phyloP scores from a whole-genome alignment of 2,888 invertebrate species.

The Halictus ligatus region DNA sequence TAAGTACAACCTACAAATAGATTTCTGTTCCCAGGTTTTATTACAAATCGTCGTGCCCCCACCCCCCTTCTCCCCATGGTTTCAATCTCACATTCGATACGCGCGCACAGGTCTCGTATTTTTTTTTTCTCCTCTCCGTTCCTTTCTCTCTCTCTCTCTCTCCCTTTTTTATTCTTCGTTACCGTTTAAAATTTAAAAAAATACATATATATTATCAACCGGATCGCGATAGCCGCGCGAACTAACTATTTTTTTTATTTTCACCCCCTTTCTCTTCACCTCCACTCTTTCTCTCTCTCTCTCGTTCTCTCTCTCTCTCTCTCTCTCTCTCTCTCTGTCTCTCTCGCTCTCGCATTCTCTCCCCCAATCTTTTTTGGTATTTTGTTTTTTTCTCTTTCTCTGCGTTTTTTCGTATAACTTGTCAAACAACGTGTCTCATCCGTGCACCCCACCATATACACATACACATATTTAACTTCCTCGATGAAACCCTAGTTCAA shows the following conservation, averaged over 20 bases:
- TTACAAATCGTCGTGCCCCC: slow-evolving; percentile 70
- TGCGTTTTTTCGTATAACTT: slow-evolving; percentile 67
- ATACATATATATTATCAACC: slow-evolving; percentile 84
- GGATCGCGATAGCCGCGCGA: slow-evolving; percentile 67
- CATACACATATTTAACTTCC: slow-evolving; percentile 56
- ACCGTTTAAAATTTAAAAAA: slow-evolving; percentile 84
- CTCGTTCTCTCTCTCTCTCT: neutral
- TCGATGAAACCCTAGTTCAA: slow-evolving; percentile 65
- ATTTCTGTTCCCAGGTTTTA: slow-evolving; percentile 77
- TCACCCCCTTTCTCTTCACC: neutral
- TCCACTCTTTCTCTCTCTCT: neutral
- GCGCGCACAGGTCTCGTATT: slow-evolving; percentile 48
- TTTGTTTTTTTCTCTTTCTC: slow-evolving; percentile 29
- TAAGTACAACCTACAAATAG: slow-evolving; percentile 75
- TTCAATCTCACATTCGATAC: slow-evolving; percentile 39
- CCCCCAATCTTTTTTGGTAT: slow-evolving; percentile 56
- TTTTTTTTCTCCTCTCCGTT: slow-evolving; percentile 25
- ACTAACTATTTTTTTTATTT: slow-evolving; percentile 77
- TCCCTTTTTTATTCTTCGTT: slow-evolving; percentile 69
- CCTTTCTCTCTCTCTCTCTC: neutral
- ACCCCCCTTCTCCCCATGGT: slow-evolving; percentile 55
- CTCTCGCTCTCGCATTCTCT: neutral
- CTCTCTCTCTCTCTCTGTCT: neutral
- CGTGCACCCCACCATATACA: slow-evolving; percentile 35
- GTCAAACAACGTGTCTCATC: slow-evolving; percentile 69